phyloP scores from a whole-genome alignment of 2,113 vertebrate genomes.

The Cyanoramphus novaezelandiae region DNA sequence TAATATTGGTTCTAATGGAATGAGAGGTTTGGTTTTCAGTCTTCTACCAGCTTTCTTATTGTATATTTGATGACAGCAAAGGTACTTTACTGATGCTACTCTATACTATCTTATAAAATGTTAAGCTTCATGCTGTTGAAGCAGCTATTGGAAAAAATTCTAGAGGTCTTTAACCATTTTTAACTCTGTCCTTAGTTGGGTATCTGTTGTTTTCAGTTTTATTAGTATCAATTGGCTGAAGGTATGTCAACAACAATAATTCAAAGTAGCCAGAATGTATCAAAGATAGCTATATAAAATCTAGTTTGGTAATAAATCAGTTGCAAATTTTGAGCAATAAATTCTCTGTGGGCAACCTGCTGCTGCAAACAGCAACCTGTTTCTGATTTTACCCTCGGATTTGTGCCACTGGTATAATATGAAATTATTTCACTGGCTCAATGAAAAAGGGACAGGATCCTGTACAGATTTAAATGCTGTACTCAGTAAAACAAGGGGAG shows the following conservation, averaged over 20 bases:
- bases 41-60: background rate
- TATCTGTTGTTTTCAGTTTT: background rate
- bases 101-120: background rate
- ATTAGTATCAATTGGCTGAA: background rate
- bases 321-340: background rate
- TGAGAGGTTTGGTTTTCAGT: background rate
- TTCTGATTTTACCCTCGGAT: slow-evolving; percentile 6
- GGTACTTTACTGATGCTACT: background rate
- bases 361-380: background rate
- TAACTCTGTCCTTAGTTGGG: background rate
- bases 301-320: background rate
- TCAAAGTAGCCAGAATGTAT: background rate
- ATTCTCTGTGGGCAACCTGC: background rate
- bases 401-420: background rate
- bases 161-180: background rate
- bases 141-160: background rate
- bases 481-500: background rate
- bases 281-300: background rate
- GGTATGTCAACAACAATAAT: background rate
- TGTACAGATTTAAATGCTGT: background rate
- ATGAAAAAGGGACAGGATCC: background rate
- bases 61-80: background rate
- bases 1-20: background rate
- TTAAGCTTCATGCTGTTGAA: background rate
- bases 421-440: slow-evolving; percentile 3